phyloP scores from a whole-genome alignment of 2,888 invertebrate genomes.

The Cephus pulcher region DNA sequence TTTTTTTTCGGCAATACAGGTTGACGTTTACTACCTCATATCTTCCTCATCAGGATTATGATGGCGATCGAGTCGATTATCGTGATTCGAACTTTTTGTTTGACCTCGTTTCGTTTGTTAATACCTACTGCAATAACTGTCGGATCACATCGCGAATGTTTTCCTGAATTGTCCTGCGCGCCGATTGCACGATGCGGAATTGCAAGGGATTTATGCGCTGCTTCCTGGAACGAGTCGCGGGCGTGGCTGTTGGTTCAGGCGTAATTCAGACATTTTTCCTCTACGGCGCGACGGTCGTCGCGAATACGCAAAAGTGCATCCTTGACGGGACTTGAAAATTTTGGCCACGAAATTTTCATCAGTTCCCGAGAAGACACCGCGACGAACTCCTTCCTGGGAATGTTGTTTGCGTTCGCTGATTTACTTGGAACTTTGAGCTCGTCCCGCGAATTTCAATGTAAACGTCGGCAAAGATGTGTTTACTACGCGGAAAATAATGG shows the following conservation, averaged over 20 bases:
- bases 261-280: background rate
- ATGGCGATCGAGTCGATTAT: background rate
- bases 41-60: no score
- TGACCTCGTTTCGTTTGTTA: no score
- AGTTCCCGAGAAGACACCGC: background rate
- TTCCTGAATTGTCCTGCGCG: background rate
- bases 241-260: background rate
- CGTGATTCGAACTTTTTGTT: background rate
- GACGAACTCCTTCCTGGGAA: background rate
- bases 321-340: rapidly evolving
- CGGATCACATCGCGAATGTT: background rate
- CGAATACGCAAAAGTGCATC: background rate
- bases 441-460: background rate
- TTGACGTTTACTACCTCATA: no score
- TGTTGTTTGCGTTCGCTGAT: background rate
- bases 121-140: background rate
- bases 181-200: no score
- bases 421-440: background rate
- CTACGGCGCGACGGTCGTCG: background rate
- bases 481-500: background rate
- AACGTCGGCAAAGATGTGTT: no score
- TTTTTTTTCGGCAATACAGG: no score
- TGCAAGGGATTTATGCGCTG: no score
- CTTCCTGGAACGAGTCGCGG: background rate
- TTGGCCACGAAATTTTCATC: background rate